Evolutionary conservation across 2,113 vertebrate genomes (phyloP), one percentile per base, ranked within the genome.

Genomic region (Hippoglossus stenolepis): DNA sequence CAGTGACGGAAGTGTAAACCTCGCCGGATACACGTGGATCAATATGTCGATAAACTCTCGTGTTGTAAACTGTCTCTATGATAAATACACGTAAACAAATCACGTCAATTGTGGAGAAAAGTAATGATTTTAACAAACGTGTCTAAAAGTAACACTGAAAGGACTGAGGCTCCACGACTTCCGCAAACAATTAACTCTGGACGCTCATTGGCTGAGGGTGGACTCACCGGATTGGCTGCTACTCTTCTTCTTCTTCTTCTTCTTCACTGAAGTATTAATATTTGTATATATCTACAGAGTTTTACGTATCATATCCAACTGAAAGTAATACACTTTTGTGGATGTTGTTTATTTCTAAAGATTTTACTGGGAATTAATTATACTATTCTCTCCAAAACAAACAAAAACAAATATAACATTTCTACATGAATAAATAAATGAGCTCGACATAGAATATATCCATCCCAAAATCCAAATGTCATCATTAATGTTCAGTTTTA

Each of bases 121-220:
- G 2, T 3, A 0, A 5, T 0, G 15, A 0, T 26, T 62, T 38
- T 7, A 17, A 0, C 4, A 54, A 66, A 28, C 10, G 31, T n/a
- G 28, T 1, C 0, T 7, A 24, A 5, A 1, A 5, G 49, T 63
- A 11, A 4, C 1, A 5, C 43, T 13, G 66, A 2, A 51, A 10
- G 4, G 2, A 3, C 3, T 0, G 20, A 21, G 15, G 23, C 10
- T 5, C 10, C 43, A 35, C 20, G 1, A 87, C 86, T 93, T 93
- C 91, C 92, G 90, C 49, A 91, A 87, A 90, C 56, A 90, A 24
- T 35, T 3, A 56, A n/a, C 26, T 0, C 1, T 17, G 0, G 1
- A 54, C 21, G 23, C 71, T 83, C 3, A 92, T 92, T 93, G 92
- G 92, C 20, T 89, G 2, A 81, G 84, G 24, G 84, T 78, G 65